These are phyloP conservation scores for Heliconius himera DNA, from an alignment of 1,140 invertebrate genomes.

Conservation along the genomic window DNA sequence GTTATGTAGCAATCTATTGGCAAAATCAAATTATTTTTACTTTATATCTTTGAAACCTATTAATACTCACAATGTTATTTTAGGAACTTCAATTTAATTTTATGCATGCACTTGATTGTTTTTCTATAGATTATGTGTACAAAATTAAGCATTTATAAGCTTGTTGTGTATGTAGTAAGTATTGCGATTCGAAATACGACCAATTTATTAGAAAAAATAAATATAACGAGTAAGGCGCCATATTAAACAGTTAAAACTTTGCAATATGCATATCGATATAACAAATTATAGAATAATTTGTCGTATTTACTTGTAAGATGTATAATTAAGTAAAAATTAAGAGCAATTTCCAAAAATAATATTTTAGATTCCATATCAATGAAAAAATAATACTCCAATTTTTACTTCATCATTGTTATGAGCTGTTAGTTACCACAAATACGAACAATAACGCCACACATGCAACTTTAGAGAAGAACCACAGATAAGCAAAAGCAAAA, in stretches of 20 bases:
- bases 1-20: constrained; percentile 5
- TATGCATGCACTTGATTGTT: not conserved
- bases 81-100: not conserved
- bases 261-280: not conserved
- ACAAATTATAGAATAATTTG: not conserved
- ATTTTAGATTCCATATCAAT: not conserved
- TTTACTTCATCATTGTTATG: constrained; percentile 15
- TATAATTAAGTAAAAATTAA: not conserved
- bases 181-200: constrained; percentile 12
- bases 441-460: constrained; percentile 38
- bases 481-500: constrained; percentile 42
- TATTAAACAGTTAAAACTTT: not conserved
- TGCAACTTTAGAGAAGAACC: constrained; percentile 38
- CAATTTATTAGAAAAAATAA: not conserved
- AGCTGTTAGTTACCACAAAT: constrained; percentile 15
- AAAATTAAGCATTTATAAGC: constrained; percentile 1
- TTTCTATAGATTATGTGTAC: not conserved
- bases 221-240: not conserved
- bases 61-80: not conserved
- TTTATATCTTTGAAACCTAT: not conserved
- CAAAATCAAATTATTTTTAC: constrained; percentile 3
- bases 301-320: not conserved
- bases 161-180: not conserved
- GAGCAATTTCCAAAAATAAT: too few species aligned
- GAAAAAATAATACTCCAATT: not conserved